Base-by-base conservation (phyloP, 2,113 vertebrate genomes). In the Alces alces region DNA sequence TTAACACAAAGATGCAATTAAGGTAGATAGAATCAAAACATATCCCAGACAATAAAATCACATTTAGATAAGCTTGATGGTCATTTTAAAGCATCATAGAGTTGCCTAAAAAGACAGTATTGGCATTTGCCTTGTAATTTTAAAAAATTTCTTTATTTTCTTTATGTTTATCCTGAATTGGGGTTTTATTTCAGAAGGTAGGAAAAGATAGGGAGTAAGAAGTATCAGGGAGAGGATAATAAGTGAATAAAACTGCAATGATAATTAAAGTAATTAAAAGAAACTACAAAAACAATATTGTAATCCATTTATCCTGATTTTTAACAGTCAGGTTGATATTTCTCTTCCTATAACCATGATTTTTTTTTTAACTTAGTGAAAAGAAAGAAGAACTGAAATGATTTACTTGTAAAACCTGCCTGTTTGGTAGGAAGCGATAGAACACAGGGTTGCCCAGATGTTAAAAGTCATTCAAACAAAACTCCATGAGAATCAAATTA, bases 391-490 rank as follows among this genome's bases (percentile, higher is more conserved):
- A 60, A 43, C 12, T 66, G 25, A 27, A 58, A 27, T 73, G 33
- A 52, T 28, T 91, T 94, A 58, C 86, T 82, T 86, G 76, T 57
- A 54, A 86, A 95, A 66, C 28, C 43, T 39, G 14, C 14, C 96
- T n/a, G 3, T 79, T 61, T n/a, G 76, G 33, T 43, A 30, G 36
- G 6, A 28, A 84, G 76, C 66, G 12, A 52, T 2, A 16, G 17
- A 78, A 96, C 23, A 54, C 43, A n/a, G 50, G 15, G 23, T 23
- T 58, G 33, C 50, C 78, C 78, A 54, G 86, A 58, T 93, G 76
- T 78, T 95, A 84, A 92, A 96, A 96, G 90, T 89, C 89, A 80
- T 55, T 86, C 79, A 80, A 91, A 96, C 55, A 95, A 94, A 96
- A 92, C 43, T 92, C 86, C 91, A 80, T 79, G 70, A 96, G 89